A percentile compares a stretch with the other conserved stretches of the same genome.
phyloP scores from a whole-genome alignment of 2,797 vertebrate species.

The Enteromius unitaeniatus region DNA sequence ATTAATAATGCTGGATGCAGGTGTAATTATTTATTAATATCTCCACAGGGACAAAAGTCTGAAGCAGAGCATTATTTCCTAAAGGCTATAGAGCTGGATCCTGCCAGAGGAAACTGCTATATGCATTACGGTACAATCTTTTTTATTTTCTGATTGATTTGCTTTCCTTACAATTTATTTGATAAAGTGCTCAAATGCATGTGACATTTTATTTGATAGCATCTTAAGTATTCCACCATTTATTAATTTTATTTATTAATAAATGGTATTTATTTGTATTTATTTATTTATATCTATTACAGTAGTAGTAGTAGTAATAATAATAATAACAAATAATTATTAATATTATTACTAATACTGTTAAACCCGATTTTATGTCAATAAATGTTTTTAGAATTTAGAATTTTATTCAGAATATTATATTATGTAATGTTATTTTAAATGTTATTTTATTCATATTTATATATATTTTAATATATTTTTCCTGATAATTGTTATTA shows the following conservation, averaged over 20 bases:
- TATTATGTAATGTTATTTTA: neutral
- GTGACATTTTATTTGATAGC: neutral
- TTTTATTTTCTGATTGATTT: neutral
- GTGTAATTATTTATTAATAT: slow-evolving; percentile 41
- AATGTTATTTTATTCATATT: too few relatives aligned
- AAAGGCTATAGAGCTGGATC: slow-evolving; percentile 93
- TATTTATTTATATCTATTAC: too few relatives aligned
- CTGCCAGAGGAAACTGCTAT: slow-evolving; percentile 95
- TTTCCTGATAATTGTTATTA: too few relatives aligned
- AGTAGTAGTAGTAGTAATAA: too few relatives aligned
- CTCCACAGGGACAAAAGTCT: slow-evolving; percentile 85
- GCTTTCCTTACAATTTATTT: neutral
- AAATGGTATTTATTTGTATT: neutral
- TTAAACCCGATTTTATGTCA: too few relatives aligned
- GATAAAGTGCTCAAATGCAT: neutral
- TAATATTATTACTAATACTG: neutral
- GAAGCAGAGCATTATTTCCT: slow-evolving; percentile 93
- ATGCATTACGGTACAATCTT: slow-evolving; percentile 94
- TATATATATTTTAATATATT: too few relatives aligned
- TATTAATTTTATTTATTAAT: neutral
- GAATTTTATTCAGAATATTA: too few relatives aligned
- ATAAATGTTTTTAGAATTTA: neutral
- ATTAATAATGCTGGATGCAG: neutral
- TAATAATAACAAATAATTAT: neutral
- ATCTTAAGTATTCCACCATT: neutral